These are phyloP conservation scores for Nylanderia fulva DNA, from an alignment of 1,140 invertebrate species.

Conservation along the genomic window DNA sequence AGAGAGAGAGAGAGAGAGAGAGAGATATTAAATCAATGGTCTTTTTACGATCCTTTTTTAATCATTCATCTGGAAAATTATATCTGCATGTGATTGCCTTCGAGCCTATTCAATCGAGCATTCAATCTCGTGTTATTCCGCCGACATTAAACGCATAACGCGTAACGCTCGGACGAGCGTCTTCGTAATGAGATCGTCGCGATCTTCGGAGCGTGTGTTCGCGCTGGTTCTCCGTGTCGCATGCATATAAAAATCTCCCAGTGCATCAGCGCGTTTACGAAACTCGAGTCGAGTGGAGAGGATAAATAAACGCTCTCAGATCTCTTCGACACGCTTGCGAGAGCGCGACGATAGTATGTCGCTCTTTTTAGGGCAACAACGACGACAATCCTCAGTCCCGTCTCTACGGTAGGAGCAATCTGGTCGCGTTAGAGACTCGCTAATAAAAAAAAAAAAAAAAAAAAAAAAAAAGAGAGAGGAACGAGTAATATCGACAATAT, in stretches of 20 bases:
- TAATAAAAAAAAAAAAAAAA: conserved; percentile 6
- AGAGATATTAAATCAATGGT: neutral
- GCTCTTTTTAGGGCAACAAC: conserved; percentile 29
- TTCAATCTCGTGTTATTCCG: neutral
- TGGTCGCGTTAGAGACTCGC: neutral
- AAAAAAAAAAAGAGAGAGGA: too few relatives aligned
- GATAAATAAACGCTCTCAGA: conserved; percentile 33
- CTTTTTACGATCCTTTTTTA: neutral
- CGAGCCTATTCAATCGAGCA: neutral
- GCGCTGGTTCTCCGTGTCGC: neutral
- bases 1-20: too few relatives aligned
- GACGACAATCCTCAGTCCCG: neutral
- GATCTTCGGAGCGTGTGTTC: neutral
- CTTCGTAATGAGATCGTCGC: conserved; percentile 6
- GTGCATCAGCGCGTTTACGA: conserved; percentile 14
- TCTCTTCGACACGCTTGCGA: neutral
- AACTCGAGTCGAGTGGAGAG: neutral
- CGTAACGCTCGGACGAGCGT: conserved; percentile 18
- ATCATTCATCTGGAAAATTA: neutral
- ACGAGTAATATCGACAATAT: conserved; percentile 79
- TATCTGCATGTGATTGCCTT: neutral
- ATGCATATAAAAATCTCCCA: neutral
- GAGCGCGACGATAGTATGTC: neutral
- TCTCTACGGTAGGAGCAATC: neutral
- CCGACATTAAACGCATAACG: neutral